Conservation (phyloP, 1,140 invertebrate species). For the Globodera ellingtonae region DNA sequence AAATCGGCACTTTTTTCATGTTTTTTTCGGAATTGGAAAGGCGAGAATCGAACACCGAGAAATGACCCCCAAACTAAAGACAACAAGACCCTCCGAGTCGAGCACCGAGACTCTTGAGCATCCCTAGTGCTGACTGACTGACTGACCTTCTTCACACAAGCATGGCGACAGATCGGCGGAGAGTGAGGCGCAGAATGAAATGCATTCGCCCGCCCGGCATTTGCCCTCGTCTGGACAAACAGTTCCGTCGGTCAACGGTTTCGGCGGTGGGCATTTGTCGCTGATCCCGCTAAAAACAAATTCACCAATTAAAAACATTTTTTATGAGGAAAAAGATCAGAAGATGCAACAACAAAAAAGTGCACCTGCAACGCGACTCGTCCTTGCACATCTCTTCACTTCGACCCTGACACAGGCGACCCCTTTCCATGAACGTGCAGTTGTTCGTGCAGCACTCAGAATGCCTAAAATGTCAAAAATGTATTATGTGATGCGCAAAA, state of each 20-base stretch:
- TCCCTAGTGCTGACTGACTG: slow-evolving; percentile 22
- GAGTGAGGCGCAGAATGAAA: slow-evolving; percentile 43
- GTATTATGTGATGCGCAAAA: neutral
- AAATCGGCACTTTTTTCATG: too few species aligned
- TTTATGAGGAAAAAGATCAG: neutral
- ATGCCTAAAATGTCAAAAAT: slow-evolving; percentile 23
- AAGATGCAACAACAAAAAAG: slow-evolving; percentile 4
- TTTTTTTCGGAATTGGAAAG: too few species aligned
- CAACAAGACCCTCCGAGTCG: too few species aligned
- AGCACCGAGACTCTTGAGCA: too few species aligned
- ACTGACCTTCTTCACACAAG: slow-evolving; percentile 48
- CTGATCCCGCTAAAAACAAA: slow-evolving; percentile 46
- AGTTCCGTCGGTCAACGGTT: slow-evolving; percentile 39
- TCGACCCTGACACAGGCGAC: slow-evolving; percentile 32
- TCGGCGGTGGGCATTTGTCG: slow-evolving; percentile 46
- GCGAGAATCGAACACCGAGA: neutral
- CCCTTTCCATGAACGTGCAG: slow-evolving; percentile 29
- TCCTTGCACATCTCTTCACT: slow-evolving; percentile 45
- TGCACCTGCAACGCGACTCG: slow-evolving; percentile 46
- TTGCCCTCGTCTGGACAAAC: slow-evolving; percentile 47
- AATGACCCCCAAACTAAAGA: neutral
- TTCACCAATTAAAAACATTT: neutral
- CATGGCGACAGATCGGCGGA: slow-evolving; percentile 38
- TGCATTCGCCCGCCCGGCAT: slow-evolving; percentile 42
- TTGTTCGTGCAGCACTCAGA: slow-evolving; percentile 49